Evolutionary conservation across 2,797 vertebrate species (phyloP), one percentile per base, ranked within the genome.

Genomic region (Phylloscopus collybita): DNA sequence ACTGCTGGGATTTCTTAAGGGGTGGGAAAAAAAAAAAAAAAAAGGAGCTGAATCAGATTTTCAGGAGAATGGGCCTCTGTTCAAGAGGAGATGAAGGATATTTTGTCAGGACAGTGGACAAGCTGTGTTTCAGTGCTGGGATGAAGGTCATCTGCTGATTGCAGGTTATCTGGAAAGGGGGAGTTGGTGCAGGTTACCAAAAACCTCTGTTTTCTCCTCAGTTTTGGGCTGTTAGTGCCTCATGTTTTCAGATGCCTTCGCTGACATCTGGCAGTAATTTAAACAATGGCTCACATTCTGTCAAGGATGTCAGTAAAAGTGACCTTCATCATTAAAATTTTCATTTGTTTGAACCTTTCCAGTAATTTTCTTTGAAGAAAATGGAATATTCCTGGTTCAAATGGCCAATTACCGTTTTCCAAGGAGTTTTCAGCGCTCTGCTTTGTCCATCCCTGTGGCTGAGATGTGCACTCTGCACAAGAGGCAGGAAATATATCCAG

Each of bases 11-110:
- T 36, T 59, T 42, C 56, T 27, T 9, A 2, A 12, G 5, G 0
- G 0, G 1, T 1, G 3, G 2, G 5, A 34, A 34, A 34, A 3
- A 1, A 3, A 0, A 1, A 3, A 0, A 8, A 47, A 13, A 0
- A 8, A 56, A 13, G 16, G 23, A 23, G 42, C 56, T 29, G 60
- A 34, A 62, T 57, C 17, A 32, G 72, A 42, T 83, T 82, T 76
- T 45, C 4, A 29, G 49, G 8, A 88, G 84, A 92, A 70, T 4
- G 23, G 21, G 56, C 2, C 80, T 64, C 49, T 94, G 87, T 54
- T 72, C 4, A 2, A 11, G 65, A 16, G 1, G 23, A 60, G 78
- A 5, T 1, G 25, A 49, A 64, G 92, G 80, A 1, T 12, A 3
- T 83, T 70, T 49, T 65, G 11, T 2, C 20, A 32, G 32, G 49